Evolutionary conservation across 53 echinoderm and acorn worm genomes (phyloP), one percentile per base, ranked within the genome.

Genomic region (Arbacia lixula): DNA sequence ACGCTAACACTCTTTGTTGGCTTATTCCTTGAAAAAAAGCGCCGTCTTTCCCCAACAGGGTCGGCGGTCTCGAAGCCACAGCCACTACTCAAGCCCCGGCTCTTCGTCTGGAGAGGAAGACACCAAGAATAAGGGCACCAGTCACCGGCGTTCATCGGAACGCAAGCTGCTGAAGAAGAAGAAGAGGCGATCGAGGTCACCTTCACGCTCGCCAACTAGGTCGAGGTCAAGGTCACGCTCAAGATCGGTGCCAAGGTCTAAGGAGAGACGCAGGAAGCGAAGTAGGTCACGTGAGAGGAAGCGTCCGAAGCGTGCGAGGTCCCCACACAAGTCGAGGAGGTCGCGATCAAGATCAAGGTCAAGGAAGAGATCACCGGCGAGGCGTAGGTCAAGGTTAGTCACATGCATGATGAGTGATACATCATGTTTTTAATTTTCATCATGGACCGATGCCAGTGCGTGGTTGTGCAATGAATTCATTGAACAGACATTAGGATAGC

Each of bases 171-270:
- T n/a, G 31, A n/a, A 81, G 64, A 39, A 78, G 39, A 56, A 58
- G 60, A 81, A 64, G 79, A 42, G 29, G 39, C 37, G 78, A 36
- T 73, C 78, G 35, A 83, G 72, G 82, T 81, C 82, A 1, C 51
- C 2, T 6, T 71, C 79, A 26, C 74, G 91, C 42, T 85, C 84
- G 10, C 89, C 83, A 53, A 88, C 89, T 9, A 71, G 85, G 29
- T 86, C 81, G 33, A 86, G 91, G 20, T 86, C 87, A 50, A 64
- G 82, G 27, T 93, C 91, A n/a, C n/a, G 85, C 21, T 86, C 81
- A 27, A 86, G 91, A 17, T 86, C 87, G 37, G 56, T 74, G 27
- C 91, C 91, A 36, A 71, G 84, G 30, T 93, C 96, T 11, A 69
- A 71, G 56, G 89, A 92, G 27, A 92, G 89, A 57, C 67, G 77